Evolutionary conservation across 2,797 vertebrate species (phyloP).

Genomic region (Semaprochilodus insignis): DNA sequence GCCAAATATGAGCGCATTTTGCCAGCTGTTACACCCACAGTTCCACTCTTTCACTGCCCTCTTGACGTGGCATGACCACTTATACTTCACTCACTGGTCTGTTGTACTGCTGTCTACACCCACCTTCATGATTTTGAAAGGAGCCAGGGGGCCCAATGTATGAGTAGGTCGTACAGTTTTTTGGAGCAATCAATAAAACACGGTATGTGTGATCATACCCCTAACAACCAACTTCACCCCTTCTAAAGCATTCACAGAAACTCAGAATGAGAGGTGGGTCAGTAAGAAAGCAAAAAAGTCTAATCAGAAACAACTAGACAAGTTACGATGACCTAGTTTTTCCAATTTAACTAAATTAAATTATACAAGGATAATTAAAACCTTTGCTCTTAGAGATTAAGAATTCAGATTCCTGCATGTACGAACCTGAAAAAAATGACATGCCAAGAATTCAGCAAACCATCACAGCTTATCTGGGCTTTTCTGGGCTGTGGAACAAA

Average conservation of each 20-base stretch:
- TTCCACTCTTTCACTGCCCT: background rate
- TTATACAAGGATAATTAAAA: too few relatives aligned
- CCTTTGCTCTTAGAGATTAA: too few relatives aligned
- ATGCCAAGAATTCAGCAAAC: background rate
- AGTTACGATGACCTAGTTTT: too few relatives aligned
- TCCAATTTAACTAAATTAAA: too few relatives aligned
- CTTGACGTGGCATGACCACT: background rate
- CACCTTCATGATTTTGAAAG: background rate
- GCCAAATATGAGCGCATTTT: background rate
- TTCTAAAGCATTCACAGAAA: background rate
- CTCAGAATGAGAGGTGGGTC: background rate
- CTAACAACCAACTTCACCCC: too few relatives aligned
- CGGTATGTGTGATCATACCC: background rate
- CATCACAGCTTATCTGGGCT: background rate
- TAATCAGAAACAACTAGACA: too few relatives aligned
- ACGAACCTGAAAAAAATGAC: background rate
- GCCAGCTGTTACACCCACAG: slow-evolving; percentile 19
- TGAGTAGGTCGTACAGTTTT: background rate
- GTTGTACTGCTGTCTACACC: background rate
- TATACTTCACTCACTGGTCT: background rate
- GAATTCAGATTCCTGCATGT: too few relatives aligned
- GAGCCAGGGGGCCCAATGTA: background rate
- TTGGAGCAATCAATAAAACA: background rate
- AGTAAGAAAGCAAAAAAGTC: background rate
- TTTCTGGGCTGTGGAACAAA: background rate